These are phyloP conservation scores for Ceyx erithaca DNA, from an alignment of 2,797 vertebrate genomes.

Conservation along the genomic window DNA sequence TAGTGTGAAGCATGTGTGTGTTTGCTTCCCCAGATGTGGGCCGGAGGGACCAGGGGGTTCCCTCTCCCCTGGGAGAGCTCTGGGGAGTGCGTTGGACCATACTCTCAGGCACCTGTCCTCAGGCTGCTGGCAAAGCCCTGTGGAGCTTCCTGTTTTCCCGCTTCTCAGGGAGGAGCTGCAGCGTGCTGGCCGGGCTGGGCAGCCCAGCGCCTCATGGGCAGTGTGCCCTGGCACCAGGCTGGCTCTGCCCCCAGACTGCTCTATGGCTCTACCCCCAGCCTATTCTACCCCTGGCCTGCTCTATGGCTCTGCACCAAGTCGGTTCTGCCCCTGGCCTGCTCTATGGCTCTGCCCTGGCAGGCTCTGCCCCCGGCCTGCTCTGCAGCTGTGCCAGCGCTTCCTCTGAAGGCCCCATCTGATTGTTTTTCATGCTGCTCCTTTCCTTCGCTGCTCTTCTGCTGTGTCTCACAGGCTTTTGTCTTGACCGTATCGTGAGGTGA, in stretches of 20 bases:
- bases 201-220: not conserved
- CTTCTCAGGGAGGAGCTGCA: not conserved
- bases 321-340: too few relatives aligned
- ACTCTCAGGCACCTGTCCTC: not conserved
- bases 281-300: too few relatives aligned
- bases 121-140: not conserved
- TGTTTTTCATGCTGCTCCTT: not conserved
- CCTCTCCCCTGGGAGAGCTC: not conserved
- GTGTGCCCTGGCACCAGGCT: not conserved
- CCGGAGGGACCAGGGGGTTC: not conserved
- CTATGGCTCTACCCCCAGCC: too few relatives aligned
- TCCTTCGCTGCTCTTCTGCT: not conserved
- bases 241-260: not conserved
- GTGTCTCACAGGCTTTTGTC: not conserved
- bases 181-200: not conserved
- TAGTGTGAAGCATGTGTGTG: not conserved
- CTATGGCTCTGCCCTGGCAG: too few relatives aligned
- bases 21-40: not conserved
- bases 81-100: not conserved
- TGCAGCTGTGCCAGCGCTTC: not conserved
- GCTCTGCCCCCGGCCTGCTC: not conserved
- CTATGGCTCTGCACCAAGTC: too few relatives aligned
- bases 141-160: not conserved
- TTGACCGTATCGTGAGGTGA: fast-evolving
- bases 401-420: not conserved